Conservation (phyloP, 2,888 invertebrate genomes). For the Thereva unica region DNA sequence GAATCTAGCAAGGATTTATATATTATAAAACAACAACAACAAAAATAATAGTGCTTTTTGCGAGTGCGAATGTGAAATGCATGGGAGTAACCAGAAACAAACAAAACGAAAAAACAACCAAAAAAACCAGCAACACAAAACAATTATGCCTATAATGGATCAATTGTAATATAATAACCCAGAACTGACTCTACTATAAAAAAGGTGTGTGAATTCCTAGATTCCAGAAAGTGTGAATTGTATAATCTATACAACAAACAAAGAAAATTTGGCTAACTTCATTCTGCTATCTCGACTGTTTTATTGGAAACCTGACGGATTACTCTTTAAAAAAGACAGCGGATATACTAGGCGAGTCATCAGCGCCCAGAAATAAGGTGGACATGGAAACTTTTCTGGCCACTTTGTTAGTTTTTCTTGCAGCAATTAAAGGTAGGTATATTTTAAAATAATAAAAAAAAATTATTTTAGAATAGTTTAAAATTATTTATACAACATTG, state of each 20-base stretch:
- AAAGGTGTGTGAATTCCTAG: too few relatives aligned
- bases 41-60: slow-evolving; percentile 11
- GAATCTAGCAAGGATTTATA: not conserved
- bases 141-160: too few relatives aligned
- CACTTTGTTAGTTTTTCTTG: slow-evolving; percentile 42
- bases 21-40: not conserved
- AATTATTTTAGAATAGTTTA: too few relatives aligned
- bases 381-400: slow-evolving; percentile 43
- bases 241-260: too few relatives aligned
- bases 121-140: too few relatives aligned
- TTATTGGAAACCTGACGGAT: not conserved
- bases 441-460: not conserved
- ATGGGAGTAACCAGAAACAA: slow-evolving; percentile 2
- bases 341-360: slow-evolving; percentile 28
- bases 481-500: too few relatives aligned
- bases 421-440: slow-evolving; percentile 43
- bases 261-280: too few relatives aligned
- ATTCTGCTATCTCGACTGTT: not conserved
- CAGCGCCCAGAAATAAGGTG: slow-evolving; percentile 39
- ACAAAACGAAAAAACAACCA: too few relatives aligned
- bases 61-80: slow-evolving; percentile 12
- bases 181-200: too few relatives aligned
- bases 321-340: too few relatives aligned
- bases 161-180: too few relatives aligned
- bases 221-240: too few relatives aligned